phyloP scores from a whole-genome alignment of 2,888 invertebrate species.

The Acleris sparsana region DNA sequence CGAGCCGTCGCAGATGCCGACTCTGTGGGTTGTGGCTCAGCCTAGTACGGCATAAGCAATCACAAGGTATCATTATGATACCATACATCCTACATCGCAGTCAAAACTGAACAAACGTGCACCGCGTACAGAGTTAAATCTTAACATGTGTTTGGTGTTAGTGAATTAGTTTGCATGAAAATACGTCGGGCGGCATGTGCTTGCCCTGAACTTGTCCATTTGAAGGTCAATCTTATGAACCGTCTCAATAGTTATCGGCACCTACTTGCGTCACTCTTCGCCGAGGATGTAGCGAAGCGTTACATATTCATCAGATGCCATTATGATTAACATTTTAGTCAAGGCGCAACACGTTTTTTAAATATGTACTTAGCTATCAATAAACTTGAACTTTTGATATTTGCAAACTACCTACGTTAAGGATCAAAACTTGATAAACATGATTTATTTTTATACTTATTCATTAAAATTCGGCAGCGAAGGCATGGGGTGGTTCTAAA shows the following conservation, averaged over 20 bases:
- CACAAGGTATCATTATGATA: conserved; percentile 19
- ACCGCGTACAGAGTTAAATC: conserved; percentile 36
- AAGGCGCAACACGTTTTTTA: background rate
- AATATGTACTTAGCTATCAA: background rate
- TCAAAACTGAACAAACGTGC: conserved; percentile 34
- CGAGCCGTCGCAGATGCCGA: background rate
- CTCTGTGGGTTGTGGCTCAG: background rate
- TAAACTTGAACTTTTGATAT: too few species aligned
- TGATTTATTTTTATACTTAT: too few species aligned
- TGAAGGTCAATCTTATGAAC: conserved; percentile 38
- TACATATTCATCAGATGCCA: background rate
- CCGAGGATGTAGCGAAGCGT: conserved; percentile 2
- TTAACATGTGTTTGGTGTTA: conserved; percentile 47
- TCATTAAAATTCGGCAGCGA: too few species aligned
- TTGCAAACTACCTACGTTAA: too few species aligned
- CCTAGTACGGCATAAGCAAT: conserved; percentile 19
- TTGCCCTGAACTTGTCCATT: conserved; percentile 49
- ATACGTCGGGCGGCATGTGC: conserved; percentile 43
- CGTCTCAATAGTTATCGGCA: conserved; percentile 28
- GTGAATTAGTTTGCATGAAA: conserved; percentile 49
- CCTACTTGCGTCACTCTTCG: conserved; percentile 15
- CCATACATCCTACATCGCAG: conserved; percentile 18
- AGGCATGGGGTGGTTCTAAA: too few species aligned
- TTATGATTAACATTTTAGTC: background rate
- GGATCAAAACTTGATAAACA: too few species aligned